Percentiles rank a stretch among this genome's conserved stretches.
These are phyloP conservation scores for Glyptemys insculpta DNA, from an alignment of 2,797 vertebrate genomes.

Conservation along the genomic window DNA sequence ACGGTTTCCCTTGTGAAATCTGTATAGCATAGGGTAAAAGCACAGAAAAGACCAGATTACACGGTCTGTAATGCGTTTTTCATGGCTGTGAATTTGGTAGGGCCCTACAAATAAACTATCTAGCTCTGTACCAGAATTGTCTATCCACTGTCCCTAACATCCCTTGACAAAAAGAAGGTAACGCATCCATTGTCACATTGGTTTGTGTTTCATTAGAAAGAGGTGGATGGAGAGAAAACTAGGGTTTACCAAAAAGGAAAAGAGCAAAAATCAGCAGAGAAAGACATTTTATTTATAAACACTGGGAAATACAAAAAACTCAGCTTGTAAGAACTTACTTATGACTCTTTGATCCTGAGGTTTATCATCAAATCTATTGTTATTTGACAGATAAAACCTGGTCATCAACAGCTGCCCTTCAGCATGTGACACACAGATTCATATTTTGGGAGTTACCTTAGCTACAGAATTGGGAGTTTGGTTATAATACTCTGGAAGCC, in stretches of 20 bases:
- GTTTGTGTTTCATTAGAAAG: slow-evolving; percentile 65
- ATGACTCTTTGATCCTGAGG: slow-evolving; percentile 21
- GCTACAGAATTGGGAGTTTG: slow-evolving; percentile 67
- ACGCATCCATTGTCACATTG: slow-evolving; percentile 37
- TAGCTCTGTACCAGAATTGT: slow-evolving; percentile 60
- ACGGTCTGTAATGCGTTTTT: no score
- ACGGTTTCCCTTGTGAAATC: no score
- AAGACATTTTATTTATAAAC: slow-evolving; percentile 19
- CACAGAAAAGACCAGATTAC: no score
- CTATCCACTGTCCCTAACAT: slow-evolving; percentile 69
- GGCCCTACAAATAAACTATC: not conserved
- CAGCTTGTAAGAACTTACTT: slow-evolving; percentile 18
- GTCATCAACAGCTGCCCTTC: slow-evolving; percentile 57
- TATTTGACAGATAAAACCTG: slow-evolving; percentile 45
- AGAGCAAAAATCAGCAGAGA: slow-evolving; percentile 34
- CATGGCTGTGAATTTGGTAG: no score
- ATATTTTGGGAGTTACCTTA: slow-evolving; percentile 70
- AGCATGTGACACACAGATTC: slow-evolving; percentile 62
- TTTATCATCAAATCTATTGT: slow-evolving; percentile 35
- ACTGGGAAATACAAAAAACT: slow-evolving; percentile 7
- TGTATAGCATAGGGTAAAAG: no score
- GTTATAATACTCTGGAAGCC: slow-evolving; percentile 51
- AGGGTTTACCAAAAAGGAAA: slow-evolving; percentile 54
- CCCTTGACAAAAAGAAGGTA: slow-evolving; percentile 63
- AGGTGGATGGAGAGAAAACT: slow-evolving; percentile 40